phyloP scores from a whole-genome alignment of 2,888 invertebrate species.

The Ormyrus labotus region DNA sequence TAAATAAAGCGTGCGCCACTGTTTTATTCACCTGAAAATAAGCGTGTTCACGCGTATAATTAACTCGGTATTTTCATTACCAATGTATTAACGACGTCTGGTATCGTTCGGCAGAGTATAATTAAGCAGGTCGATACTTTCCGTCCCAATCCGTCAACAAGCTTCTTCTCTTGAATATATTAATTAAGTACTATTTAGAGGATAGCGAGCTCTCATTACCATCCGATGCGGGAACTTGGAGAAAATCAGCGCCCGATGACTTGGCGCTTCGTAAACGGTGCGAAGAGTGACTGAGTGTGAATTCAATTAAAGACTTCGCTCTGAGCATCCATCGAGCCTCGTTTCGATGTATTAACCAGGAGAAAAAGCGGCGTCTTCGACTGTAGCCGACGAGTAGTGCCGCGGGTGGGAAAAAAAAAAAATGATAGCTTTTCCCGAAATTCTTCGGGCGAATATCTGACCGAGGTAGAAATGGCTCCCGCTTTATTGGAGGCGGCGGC shows the following conservation, averaged over 20 bases:
- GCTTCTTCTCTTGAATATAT: constrained; percentile 47
- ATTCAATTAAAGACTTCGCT: constrained; percentile 73
- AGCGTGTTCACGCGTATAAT: too few relatives aligned
- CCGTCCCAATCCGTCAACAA: too few relatives aligned
- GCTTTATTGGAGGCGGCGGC: constrained; percentile 51
- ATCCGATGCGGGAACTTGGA: constrained; percentile 63
- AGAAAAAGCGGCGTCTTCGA: not conserved
- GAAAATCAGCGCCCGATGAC: constrained; percentile 74
- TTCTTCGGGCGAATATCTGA: not conserved
- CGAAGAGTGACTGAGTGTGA: constrained; percentile 72
- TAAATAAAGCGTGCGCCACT: too few relatives aligned
- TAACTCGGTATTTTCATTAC: too few relatives aligned
- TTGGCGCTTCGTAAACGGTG: constrained; percentile 67
- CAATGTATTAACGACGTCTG: too few relatives aligned
- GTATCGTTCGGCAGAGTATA: too few relatives aligned
- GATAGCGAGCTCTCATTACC: constrained; percentile 53
- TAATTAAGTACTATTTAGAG: constrained; percentile 42
- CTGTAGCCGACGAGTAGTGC: not conserved
- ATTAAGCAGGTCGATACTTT: too few relatives aligned
- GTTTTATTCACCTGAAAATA: too few relatives aligned
- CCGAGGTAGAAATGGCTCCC: constrained; percentile 12
- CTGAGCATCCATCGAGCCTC: constrained; percentile 73
- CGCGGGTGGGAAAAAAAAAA: too few relatives aligned
- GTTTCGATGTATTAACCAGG: constrained; percentile 62
- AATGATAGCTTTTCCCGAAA: not conserved